These are phyloP conservation scores for Eupithecia centaureata DNA, from an alignment of 2,888 invertebrate genomes.

Conservation along the genomic window DNA sequence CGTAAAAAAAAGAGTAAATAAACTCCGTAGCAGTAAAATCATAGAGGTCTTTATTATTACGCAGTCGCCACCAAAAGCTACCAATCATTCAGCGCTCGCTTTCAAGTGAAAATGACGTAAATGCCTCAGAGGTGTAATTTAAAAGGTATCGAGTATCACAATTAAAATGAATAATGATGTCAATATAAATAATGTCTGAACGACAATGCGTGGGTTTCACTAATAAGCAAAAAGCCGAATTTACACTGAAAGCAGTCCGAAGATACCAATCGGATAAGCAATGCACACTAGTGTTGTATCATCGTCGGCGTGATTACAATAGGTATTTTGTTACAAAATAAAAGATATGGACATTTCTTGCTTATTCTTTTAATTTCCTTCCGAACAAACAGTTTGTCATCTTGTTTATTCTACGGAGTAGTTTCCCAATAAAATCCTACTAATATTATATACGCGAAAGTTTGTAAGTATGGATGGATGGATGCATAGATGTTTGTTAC, in stretches of 20 bases:
- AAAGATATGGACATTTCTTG: too few species aligned
- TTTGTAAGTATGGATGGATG: too few species aligned
- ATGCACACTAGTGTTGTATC: not conserved
- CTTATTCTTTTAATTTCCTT: too few species aligned
- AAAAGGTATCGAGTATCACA: constrained; percentile 59
- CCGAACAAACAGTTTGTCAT: too few species aligned
- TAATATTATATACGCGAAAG: too few species aligned
- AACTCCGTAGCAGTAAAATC: not conserved
- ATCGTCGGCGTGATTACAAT: not conserved
- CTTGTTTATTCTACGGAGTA: too few species aligned
- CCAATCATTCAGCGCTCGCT: constrained; percentile 31
- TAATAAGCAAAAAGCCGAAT: constrained; percentile 33
- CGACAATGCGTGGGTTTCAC: constrained; percentile 51
- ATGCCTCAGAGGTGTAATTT: constrained; percentile 56
- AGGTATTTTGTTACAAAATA: not conserved
- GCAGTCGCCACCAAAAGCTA: constrained; percentile 11
- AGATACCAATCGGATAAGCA: not conserved
- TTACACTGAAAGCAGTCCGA: constrained; percentile 13
- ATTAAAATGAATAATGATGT: constrained; percentile 66
- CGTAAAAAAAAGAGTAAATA: not conserved
- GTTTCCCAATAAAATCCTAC: too few species aligned
- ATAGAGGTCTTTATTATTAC: constrained; percentile 8
- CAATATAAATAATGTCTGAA: constrained; percentile 56
- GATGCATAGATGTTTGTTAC: too few species aligned
- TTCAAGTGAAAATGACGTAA: constrained; percentile 39